Percentiles rank a stretch among this genome's conserved stretches.
Evolutionary conservation across 2,888 invertebrate species (phyloP).

Genomic region (Notodonta ziczac): DNA sequence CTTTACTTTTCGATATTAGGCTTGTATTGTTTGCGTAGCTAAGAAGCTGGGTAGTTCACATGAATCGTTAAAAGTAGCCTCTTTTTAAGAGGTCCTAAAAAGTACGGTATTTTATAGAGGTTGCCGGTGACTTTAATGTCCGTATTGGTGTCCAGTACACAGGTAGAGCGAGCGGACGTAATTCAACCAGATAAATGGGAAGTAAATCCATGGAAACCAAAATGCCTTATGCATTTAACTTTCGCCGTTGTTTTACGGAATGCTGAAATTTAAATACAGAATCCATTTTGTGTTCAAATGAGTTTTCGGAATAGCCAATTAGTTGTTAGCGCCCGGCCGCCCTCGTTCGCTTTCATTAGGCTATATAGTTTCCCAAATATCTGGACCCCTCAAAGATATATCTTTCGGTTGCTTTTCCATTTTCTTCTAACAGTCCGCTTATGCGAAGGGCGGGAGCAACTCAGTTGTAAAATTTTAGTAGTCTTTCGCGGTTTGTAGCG

Average conservation of each 20-base stretch:
- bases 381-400: constrained; percentile 80
- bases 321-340: constrained; percentile 84
- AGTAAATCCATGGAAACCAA: constrained; percentile 58
- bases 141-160: constrained; percentile 9
- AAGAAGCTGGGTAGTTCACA: not conserved
- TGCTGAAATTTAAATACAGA: constrained; percentile 84
- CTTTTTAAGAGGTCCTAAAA: constrained; percentile 1
- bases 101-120: not conserved
- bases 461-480: constrained; percentile 75
- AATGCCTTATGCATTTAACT: constrained; percentile 77
- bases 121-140: not conserved
- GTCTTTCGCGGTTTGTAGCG: constrained; percentile 65
- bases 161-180: constrained; percentile 22
- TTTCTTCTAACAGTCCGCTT: constrained; percentile 74
- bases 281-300: constrained; percentile 85
- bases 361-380: constrained; percentile 84
- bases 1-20: constrained; percentile 35
- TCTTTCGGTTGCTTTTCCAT: constrained; percentile 77
- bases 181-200: constrained; percentile 43
- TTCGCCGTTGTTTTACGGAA: constrained; percentile 80
- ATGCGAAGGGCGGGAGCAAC: constrained; percentile 62
- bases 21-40: constrained; percentile 20
- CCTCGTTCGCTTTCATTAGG: constrained; percentile 84
- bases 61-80: not conserved
- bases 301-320: constrained; percentile 85